phyloP scores from a whole-genome alignment of 2,888 invertebrate species.

The Tricholauxania praeusta region DNA sequence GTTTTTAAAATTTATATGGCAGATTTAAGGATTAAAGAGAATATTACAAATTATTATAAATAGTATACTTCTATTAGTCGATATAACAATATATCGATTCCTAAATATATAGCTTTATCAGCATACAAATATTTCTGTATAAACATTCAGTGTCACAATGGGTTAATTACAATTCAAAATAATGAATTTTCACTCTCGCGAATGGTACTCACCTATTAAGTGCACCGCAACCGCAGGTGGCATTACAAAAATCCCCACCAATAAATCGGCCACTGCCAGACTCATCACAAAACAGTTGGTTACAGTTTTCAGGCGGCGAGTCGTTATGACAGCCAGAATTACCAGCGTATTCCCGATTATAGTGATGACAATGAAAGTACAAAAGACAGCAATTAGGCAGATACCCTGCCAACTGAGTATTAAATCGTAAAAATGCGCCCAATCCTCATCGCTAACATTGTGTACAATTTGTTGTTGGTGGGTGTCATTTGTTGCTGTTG shows the following conservation, averaged over 20 bases:
- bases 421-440: constrained; percentile 63
- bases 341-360: constrained; percentile 91
- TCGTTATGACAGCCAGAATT: constrained; percentile 88
- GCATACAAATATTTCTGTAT: too few species aligned
- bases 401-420: constrained; percentile 69
- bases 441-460: constrained; percentile 57
- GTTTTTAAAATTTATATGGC: too few species aligned
- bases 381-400: constrained; percentile 74
- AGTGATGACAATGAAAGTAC: constrained; percentile 78
- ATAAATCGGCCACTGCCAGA: constrained; percentile 90
- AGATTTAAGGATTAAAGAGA: too few species aligned
- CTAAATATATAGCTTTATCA: too few species aligned
- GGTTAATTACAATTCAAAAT: not conserved
- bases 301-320: constrained; percentile 87
- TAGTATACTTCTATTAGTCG: too few species aligned
- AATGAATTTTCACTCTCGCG: too few species aligned
- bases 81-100: too few species aligned
- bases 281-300: constrained; percentile 97
- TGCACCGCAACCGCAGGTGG: constrained; percentile 90
- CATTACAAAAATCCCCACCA: constrained; percentile 95
- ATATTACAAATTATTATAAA: too few species aligned
- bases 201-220: constrained; percentile 77
- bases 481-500: constrained; percentile 39
- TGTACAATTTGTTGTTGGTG: constrained; percentile 27
- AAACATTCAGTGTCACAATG: too few species aligned